Evolutionary conservation across 2,113 vertebrate genomes (phyloP).

Genomic region (Alces alces): DNA sequence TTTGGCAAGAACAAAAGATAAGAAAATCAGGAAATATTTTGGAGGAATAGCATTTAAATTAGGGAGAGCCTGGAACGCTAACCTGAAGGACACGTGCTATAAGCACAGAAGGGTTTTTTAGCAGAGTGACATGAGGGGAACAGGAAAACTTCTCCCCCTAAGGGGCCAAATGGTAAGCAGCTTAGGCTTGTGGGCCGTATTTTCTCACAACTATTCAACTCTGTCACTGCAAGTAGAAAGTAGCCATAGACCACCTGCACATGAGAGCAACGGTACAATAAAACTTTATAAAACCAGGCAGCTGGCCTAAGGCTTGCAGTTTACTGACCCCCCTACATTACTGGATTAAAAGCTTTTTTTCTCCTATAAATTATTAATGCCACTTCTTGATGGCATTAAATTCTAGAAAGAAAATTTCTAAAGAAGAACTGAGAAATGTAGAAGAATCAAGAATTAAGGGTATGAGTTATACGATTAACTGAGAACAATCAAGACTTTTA

Average conservation of each 20-base stretch:
- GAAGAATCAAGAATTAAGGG: neutral
- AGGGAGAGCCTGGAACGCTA: neutral
- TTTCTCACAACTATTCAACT: neutral
- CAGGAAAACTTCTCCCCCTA: neutral
- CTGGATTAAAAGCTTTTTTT: neutral
- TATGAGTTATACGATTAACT: neutral
- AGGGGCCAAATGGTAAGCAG: neutral
- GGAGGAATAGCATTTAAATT: neutral
- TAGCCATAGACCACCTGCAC: neutral
- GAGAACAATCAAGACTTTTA: neutral
- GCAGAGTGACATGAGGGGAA: neutral
- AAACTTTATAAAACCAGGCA: neutral
- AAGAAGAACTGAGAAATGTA: neutral
- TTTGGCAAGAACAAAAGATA: neutral
- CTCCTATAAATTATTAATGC: conserved; percentile 7
- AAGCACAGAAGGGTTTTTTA: neutral
- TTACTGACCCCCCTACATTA: neutral
- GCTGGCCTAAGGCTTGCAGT: neutral
- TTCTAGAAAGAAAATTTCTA: conserved; percentile 18
- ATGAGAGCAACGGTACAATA: neutral
- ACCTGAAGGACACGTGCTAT: neutral
- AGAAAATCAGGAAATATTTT: neutral
- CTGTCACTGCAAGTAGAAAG: neutral
- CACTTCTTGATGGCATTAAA: neutral
- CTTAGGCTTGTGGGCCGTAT: neutral